Evolutionary conservation across 2,888 invertebrate genomes (phyloP).

Genomic region (Apamea anceps): DNA sequence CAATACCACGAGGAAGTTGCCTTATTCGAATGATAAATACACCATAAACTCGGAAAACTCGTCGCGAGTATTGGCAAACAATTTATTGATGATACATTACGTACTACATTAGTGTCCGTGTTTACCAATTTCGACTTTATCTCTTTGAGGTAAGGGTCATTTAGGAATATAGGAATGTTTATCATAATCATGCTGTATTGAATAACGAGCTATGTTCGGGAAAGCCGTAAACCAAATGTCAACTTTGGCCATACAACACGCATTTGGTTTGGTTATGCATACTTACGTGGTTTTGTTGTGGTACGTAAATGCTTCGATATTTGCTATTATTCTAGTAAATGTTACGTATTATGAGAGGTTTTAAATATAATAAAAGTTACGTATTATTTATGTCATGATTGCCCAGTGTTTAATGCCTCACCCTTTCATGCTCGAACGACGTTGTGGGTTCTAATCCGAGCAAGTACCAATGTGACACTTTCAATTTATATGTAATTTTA

Average conservation of each 20-base stretch:
- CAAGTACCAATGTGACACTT: too few relatives aligned
- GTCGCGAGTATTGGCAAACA: slow-evolving; percentile 49
- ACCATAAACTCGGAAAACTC: slow-evolving; percentile 53
- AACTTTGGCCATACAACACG: slow-evolving; percentile 41
- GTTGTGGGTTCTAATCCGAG: too few relatives aligned
- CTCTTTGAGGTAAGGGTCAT: slow-evolving; percentile 3
- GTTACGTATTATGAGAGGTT: neutral
- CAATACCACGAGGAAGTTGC: slow-evolving; percentile 34
- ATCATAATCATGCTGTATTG: slow-evolving; percentile 23
- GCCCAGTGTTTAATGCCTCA: too few relatives aligned
- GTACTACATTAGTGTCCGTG: slow-evolving; percentile 1
- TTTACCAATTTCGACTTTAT: slow-evolving; percentile 35
- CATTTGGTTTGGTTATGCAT: slow-evolving; percentile 24
- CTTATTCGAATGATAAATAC: slow-evolving; percentile 54
- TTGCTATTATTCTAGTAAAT: slow-evolving; percentile 4
- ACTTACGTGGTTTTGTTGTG: neutral
- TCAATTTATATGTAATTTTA: too few relatives aligned
- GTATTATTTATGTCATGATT: neutral
- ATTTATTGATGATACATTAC: slow-evolving; percentile 54
- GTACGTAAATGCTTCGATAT: slow-evolving; percentile 8
- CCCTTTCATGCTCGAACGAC: too few relatives aligned
- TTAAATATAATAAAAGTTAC: neutral
- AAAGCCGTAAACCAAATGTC: slow-evolving; percentile 41
- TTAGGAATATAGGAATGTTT: slow-evolving; percentile 2
- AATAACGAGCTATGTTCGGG: slow-evolving; percentile 32